phyloP scores from a whole-genome alignment of 2,797 vertebrate species.

The Sibirionetta formosa region DNA sequence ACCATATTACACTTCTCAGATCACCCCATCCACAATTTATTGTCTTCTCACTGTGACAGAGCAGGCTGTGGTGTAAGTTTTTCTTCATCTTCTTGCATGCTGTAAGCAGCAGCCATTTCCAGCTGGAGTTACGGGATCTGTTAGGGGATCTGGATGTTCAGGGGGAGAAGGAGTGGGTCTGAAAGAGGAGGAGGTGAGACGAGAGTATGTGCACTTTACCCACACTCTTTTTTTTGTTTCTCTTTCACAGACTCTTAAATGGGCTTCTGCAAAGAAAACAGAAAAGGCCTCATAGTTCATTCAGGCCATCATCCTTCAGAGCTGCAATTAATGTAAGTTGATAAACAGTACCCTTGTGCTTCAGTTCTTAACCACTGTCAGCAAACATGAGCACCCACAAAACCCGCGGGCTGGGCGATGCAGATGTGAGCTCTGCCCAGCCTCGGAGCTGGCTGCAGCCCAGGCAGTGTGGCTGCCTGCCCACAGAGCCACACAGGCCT shows the following conservation, averaged over 20 bases:
- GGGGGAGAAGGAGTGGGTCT: background rate
- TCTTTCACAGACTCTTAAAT: background rate
- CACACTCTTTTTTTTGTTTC: background rate
- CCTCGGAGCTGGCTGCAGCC: background rate
- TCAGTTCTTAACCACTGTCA: background rate
- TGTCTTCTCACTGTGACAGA: background rate
- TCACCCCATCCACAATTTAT: background rate
- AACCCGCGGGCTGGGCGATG: background rate
- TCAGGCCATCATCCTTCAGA: background rate
- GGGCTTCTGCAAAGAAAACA: background rate
- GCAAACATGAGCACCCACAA: fast-evolving
- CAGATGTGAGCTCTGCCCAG: background rate
- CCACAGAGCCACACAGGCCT: background rate
- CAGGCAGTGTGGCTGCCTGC: fast-evolving
- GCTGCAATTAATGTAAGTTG: background rate
- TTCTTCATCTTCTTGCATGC: background rate
- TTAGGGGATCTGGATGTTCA: background rate
- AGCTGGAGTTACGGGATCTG: fast-evolving
- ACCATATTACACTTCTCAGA: background rate
- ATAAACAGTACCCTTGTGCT: background rate
- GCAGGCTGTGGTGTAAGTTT: background rate
- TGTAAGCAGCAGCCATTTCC: background rate
- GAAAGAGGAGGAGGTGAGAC: background rate
- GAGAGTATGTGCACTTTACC: background rate
- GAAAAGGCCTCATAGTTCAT: background rate